Evolutionary conservation across 2,113 vertebrate species (phyloP), one percentile per base, ranked within the genome.

Genomic region (Hystrix brachyura): DNA sequence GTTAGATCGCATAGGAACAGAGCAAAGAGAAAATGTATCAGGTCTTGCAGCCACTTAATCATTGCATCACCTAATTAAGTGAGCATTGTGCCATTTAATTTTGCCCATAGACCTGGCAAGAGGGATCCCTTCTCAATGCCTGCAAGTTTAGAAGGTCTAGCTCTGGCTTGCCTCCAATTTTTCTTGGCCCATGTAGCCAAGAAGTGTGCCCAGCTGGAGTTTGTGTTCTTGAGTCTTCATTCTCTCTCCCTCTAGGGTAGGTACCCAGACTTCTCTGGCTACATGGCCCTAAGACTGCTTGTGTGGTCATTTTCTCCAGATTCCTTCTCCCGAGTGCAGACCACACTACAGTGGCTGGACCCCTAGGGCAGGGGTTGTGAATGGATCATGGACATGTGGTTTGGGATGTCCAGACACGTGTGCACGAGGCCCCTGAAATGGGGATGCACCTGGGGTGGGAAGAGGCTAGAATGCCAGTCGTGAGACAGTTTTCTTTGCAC

Each of bases 1-100:
- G 86, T 97, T 85, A 97, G 53, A 88, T 51, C 9, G 74, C 13
- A 18, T 32, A 69, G 64, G 53, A 59, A 32, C 57, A 57, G 2
- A 94, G 57, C 29, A 27, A 92, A 91, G 38, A 48, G 12, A 29
- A 43, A 3, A 32, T 13, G 53, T 11, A 2, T 38, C 14, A 7
- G 10, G 6, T 15, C 76, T 79, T 21, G 29, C 17, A 55, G 76
- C 29, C 51, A 34, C 76, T 34, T 79, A 32, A 69, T 81, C 76
- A 87, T 0, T 89, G 43, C 1, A 27, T 46, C 60, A 32, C n/a
- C 67, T 89, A 53, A 34, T 78, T 72, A 72, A 72, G 71, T 53
- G 46, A 67, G 64, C 81, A 64, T 0, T 88, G 32, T 0, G 32
- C 32, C 60, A n/a, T 27, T 74, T 89, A 48, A 29, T 80, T 65